These are phyloP conservation scores for Acanthococcus lagerstroemiae DNA, from an alignment of 2,888 invertebrate species.

Conservation along the genomic window DNA sequence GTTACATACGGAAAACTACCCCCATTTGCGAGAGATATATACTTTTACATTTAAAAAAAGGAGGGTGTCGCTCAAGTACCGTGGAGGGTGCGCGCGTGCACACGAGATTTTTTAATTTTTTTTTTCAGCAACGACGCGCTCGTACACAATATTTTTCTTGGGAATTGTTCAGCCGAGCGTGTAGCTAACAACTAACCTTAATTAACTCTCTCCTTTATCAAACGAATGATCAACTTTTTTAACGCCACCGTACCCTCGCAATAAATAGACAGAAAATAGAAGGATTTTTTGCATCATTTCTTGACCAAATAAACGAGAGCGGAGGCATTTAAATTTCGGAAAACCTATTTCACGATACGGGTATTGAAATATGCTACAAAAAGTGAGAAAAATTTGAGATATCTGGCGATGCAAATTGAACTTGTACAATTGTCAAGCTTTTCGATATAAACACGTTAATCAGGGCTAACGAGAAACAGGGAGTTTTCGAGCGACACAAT, in stretches of 20 bases:
- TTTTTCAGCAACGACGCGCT: conserved; percentile 24
- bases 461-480: no score
- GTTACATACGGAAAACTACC: conserved; percentile 18
- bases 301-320: no score
- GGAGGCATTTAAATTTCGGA: no score
- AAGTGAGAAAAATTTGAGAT: no score
- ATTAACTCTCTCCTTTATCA: conserved; percentile 29
- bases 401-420: no score
- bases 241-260: conserved; percentile 1
- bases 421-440: no score
- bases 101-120: conserved; percentile 23
- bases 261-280: background rate
- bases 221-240: conserved; percentile 15
- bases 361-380: no score
- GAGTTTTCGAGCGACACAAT: no score
- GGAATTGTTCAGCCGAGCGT: conserved; percentile 28
- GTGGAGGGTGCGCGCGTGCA: conserved; percentile 29
- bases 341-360: no score
- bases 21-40: conserved; percentile 7
- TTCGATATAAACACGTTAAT: no score
- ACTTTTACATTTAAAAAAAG: background rate
- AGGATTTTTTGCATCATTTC: no score
- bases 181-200: conserved; percentile 30
- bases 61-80: conserved; percentile 30
- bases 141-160: conserved; percentile 27